These are phyloP conservation scores for Lasiurus cinereus DNA, from an alignment of 2,113 vertebrate species.

Conservation along the genomic window DNA sequence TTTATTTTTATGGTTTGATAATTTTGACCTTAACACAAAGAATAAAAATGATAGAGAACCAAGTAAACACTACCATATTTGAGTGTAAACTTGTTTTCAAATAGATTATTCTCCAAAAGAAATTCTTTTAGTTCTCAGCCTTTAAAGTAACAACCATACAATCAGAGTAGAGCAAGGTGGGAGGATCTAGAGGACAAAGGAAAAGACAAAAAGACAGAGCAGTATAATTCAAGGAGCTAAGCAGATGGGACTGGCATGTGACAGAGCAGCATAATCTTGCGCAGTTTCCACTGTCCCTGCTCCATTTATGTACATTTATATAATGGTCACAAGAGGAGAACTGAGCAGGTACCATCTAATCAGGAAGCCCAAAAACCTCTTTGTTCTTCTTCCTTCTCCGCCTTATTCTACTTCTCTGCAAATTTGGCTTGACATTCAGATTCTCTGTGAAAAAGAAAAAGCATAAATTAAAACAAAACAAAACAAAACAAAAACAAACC, in stretches of 20 bases:
- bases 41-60: conserved; percentile 52
- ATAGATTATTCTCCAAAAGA: conserved; percentile 44
- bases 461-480: not conserved
- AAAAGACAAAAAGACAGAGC: not conserved
- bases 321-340: not conserved
- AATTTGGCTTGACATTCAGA: conserved; percentile 48
- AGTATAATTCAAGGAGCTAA: not conserved
- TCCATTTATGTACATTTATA: not conserved
- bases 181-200: conserved; percentile 16
- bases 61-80: not conserved
- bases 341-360: not conserved
- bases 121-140: conserved; percentile 26
- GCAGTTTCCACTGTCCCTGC: not conserved
- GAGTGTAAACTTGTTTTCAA: conserved; percentile 50
- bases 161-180: not conserved
- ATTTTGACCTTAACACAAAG: conserved; percentile 52
- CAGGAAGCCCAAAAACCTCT: not conserved
- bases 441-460: conserved; percentile 25
- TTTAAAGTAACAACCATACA: not conserved
- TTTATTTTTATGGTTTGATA: conserved; percentile 27
- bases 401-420: not conserved
- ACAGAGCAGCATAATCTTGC: not conserved
- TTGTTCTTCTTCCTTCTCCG: not conserved
- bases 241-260: conserved; percentile 37
- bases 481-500: not conserved